Conservation (phyloP, 2,797 vertebrate species). For the Acipenser transmontanus region DNA sequence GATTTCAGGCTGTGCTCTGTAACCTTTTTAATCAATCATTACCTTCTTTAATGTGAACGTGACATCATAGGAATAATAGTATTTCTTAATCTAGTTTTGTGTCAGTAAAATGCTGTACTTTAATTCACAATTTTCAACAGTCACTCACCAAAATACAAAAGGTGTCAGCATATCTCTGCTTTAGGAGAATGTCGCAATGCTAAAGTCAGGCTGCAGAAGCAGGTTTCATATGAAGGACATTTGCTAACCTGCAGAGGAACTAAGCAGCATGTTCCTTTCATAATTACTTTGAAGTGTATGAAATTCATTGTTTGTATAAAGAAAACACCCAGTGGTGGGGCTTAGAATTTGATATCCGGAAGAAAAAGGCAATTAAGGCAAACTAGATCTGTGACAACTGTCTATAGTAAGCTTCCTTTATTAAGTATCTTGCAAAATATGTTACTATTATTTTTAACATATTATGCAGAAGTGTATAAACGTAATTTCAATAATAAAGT, state of each 20-base stretch:
- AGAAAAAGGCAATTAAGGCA: too few relatives aligned
- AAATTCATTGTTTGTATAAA: neutral
- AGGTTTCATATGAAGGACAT: neutral
- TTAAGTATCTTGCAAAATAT: too few relatives aligned
- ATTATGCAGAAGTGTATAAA: too few relatives aligned
- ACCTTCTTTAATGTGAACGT: slow-evolving; percentile 34
- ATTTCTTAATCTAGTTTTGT: slow-evolving; percentile 45
- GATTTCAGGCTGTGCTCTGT: slow-evolving; percentile 32
- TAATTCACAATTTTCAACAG: neutral
- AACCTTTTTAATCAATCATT: slow-evolving; percentile 47
- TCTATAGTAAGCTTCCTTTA: too few relatives aligned
- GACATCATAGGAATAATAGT: slow-evolving; percentile 54
- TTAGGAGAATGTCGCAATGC: neutral
- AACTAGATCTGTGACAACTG: too few relatives aligned
- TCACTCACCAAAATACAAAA: neutral
- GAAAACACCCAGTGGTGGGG: neutral
- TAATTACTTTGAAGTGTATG: slow-evolving; percentile 2
- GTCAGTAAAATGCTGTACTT: slow-evolving; percentile 42
- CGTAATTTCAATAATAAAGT: too few relatives aligned
- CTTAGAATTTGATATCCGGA: too few relatives aligned
- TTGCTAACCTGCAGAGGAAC: neutral
- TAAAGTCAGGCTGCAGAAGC: neutral
- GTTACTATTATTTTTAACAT: too few relatives aligned
- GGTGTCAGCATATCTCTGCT: neutral
- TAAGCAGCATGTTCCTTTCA: neutral